Evolutionary conservation across 2,797 vertebrate species (phyloP).

Genomic region (Rhinella marina): DNA sequence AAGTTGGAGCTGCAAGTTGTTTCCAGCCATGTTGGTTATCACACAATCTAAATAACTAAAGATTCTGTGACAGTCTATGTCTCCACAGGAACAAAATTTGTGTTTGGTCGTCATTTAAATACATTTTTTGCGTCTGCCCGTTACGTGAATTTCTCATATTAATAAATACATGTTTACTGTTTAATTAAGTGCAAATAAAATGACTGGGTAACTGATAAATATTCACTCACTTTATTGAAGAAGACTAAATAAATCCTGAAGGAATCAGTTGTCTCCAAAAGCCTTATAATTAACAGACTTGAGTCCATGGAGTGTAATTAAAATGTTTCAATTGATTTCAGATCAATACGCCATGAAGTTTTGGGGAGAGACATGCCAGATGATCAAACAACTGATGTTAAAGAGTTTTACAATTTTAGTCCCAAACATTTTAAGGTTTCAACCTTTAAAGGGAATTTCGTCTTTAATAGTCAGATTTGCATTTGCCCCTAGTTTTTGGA

Average conservation of each 20-base stretch:
- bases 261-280: background rate
- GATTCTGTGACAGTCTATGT: no score
- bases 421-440: background rate
- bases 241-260: slow-evolving; percentile 3
- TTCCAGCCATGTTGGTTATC: no score
- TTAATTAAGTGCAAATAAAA: background rate
- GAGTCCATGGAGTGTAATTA: background rate
- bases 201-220: background rate
- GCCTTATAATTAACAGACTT: background rate
- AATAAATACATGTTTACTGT: background rate
- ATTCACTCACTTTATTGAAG: background rate
- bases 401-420: background rate
- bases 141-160: background rate
- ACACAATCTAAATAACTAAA: no score
- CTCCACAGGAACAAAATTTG: background rate
- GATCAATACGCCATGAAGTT: slow-evolving; percentile 6
- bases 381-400: background rate
- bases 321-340: slow-evolving; percentile 29
- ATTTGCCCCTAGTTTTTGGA: no score
- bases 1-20: no score
- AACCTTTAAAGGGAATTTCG: background rate
- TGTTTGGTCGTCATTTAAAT: background rate
- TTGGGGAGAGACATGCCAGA: background rate
- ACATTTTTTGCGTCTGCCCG: no score
- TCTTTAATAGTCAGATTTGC: background rate